Base-by-base conservation (phyloP, 2,888 invertebrate species). In the Nomada goodeniana region DNA sequence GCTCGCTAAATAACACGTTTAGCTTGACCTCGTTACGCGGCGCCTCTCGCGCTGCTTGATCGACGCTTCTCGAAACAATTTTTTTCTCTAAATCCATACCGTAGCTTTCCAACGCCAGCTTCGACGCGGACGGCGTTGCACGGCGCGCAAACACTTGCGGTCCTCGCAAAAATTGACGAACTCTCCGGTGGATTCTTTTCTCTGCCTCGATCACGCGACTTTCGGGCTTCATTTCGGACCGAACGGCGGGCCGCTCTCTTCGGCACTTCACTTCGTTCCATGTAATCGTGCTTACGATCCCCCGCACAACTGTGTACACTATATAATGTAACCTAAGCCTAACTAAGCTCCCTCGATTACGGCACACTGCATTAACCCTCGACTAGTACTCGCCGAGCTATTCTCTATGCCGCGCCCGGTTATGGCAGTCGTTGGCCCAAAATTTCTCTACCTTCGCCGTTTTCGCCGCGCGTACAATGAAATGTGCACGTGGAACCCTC, bases 271-370 rank as follows among this genome's bases (percentile, higher is more conserved):
- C 26, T 26, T 23, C n/a, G 42, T 53, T 61, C 36, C 36, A 1
- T 23, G 61, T 61, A 69, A 71, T 71, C 36, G 61, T 11, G 61
- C 52, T 5, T 36, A 44, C 71, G 61, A 53, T 71, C 61, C 52
- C 71, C 52, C 2, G 23, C 4, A 26, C 44, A 64, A 72, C 72
- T 72, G 63, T 63, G 63, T 53, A 64, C 55, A 55, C 44, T n/a
- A 42, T 72, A 53, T 42, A 64, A 55, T 55, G 63, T 72, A 72
- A 72, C 53, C 13, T 72, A 72, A 72, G 63, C 72, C 72, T 72
- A 72, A 72, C 72, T 64, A 72, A 72, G 72, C 72, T 64, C 55
- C 13, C 44, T 26, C 10, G 36, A 72, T 53, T 72, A 23, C 29
- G 53, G 52, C 18, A 36, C 36, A 50, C 71, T 52, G 63, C 71